Evolutionary conservation across 2,113 vertebrate species (phyloP).

Genomic region (Ptychochromis oligacanthus): DNA sequence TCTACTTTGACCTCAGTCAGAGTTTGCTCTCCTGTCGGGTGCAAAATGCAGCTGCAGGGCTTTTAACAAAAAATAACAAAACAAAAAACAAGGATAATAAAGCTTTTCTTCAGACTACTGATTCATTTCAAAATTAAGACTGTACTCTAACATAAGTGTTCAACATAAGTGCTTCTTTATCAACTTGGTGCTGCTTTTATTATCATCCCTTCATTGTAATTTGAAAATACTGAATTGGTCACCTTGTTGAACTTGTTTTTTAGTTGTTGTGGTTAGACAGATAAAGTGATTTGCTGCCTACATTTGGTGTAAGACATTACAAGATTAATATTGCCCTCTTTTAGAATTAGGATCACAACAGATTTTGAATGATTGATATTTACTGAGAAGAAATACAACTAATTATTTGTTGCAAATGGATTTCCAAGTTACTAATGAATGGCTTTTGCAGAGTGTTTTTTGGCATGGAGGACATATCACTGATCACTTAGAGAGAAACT

Average conservation of each 20-base stretch:
- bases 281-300: background rate
- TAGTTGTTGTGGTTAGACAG: background rate
- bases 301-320: background rate
- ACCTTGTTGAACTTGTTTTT: background rate
- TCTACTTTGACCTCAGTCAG: background rate
- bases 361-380: conserved; percentile 14
- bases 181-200: background rate
- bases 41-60: background rate
- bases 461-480: conserved; percentile 15
- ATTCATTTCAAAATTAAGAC: background rate
- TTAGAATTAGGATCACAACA: background rate
- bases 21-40: background rate
- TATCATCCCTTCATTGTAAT: background rate
- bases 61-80: background rate
- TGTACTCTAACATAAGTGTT: background rate
- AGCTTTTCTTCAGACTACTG: background rate
- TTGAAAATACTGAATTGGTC: background rate
- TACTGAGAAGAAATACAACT: background rate
- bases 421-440: conserved; percentile 32
- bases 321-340: background rate
- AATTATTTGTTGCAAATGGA: conserved; percentile 24
- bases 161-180: background rate
- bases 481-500: conserved; percentile 9
- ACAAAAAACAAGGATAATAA: background rate
- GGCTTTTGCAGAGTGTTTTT: background rate